Percentiles rank a stretch among this genome's conserved stretches.
These are phyloP conservation scores for Rhinogobio ventralis DNA, from an alignment of 2,797 vertebrate genomes.

Conservation along the genomic window DNA sequence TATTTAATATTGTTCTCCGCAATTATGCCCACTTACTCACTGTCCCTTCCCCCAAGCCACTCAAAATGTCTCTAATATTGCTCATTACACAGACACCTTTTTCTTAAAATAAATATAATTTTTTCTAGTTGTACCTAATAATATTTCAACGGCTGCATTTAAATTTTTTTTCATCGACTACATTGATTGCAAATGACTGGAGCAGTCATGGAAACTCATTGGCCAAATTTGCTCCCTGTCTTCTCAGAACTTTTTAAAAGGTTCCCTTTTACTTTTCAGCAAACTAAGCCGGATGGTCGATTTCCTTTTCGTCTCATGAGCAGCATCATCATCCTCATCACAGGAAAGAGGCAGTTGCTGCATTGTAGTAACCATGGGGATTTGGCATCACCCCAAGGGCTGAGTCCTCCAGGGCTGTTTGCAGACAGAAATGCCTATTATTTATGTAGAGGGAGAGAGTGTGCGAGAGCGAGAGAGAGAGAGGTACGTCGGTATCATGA, in stretches of 20 bases:
- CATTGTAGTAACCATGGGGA: slow-evolving; percentile 75
- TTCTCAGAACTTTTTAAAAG: slow-evolving; percentile 55
- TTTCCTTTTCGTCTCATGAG: slow-evolving; percentile 58
- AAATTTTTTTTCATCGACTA: neutral
- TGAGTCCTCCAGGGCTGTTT: slow-evolving; percentile 61
- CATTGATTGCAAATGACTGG: neutral
- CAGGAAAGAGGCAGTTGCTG: slow-evolving; percentile 68
- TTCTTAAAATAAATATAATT: neutral
- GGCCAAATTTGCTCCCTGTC: neutral
- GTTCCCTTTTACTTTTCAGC: slow-evolving; percentile 49
- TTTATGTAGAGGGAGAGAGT: slow-evolving; percentile 55
- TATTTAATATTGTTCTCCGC: neutral
- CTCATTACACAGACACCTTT: neutral
- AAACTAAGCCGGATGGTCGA: slow-evolving; percentile 54
- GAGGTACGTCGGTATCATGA: slow-evolving; percentile 61
- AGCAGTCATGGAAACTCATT: neutral
- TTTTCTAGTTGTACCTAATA: neutral
- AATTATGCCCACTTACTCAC: neutral
- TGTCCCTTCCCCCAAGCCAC: neutral
- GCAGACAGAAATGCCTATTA: slow-evolving; percentile 71
- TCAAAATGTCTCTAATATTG: neutral
- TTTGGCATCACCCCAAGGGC: slow-evolving; percentile 72
- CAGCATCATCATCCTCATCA: slow-evolving; percentile 50
- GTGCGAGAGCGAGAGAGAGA: neutral
- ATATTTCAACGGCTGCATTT: neutral